phyloP scores from a whole-genome alignment of 2,797 vertebrate genomes.

The Telmatherina bonti region DNA sequence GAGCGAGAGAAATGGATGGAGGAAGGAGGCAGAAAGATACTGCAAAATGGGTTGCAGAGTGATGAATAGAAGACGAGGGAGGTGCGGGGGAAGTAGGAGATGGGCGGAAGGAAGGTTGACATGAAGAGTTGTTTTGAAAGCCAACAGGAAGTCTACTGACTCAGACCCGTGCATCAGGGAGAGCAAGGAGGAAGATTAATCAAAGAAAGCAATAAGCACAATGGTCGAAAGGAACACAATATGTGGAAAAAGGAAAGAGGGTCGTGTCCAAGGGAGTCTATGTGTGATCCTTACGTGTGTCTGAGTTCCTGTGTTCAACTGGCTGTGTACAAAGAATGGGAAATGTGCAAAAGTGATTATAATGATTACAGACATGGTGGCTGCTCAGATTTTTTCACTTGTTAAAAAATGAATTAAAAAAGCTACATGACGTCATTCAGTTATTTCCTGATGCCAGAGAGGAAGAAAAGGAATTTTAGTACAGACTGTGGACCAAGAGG shows the following conservation, averaged over 20 bases:
- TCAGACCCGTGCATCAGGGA: slow-evolving; percentile 67
- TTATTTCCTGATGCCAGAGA: slow-evolving; percentile 27
- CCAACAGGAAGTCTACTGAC: slow-evolving; percentile 77
- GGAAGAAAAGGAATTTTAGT: slow-evolving; percentile 7
- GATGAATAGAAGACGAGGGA: slow-evolving; percentile 76
- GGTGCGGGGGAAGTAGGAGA: slow-evolving; percentile 50
- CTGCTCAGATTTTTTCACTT: slow-evolving; percentile 29
- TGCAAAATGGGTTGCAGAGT: slow-evolving; percentile 77
- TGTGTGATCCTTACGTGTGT: slow-evolving; percentile 30
- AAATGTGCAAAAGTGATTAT: slow-evolving; percentile 15
- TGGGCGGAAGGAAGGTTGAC: slow-evolving; percentile 72
- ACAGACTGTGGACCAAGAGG: slow-evolving; percentile 21
- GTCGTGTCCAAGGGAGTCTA: slow-evolving; percentile 62
- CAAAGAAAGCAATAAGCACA: slow-evolving; percentile 78
- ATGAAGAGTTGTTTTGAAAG: slow-evolving; percentile 79
- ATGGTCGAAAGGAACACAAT: slow-evolving; percentile 71
- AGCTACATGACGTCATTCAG: slow-evolving; percentile 40
- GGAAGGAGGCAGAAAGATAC: slow-evolving; percentile 74
- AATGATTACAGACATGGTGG: slow-evolving; percentile 19
- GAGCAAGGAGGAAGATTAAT: slow-evolving; percentile 73
- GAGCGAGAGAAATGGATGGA: slow-evolving; percentile 75
- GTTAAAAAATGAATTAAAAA: slow-evolving; percentile 19
- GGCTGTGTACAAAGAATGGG: slow-evolving; percentile 23
- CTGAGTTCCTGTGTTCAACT: slow-evolving; percentile 24
- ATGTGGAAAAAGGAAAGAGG: slow-evolving; percentile 67